Conservation (phyloP, 1,140 invertebrate genomes). For the Eurosta solidaginis region DNA sequence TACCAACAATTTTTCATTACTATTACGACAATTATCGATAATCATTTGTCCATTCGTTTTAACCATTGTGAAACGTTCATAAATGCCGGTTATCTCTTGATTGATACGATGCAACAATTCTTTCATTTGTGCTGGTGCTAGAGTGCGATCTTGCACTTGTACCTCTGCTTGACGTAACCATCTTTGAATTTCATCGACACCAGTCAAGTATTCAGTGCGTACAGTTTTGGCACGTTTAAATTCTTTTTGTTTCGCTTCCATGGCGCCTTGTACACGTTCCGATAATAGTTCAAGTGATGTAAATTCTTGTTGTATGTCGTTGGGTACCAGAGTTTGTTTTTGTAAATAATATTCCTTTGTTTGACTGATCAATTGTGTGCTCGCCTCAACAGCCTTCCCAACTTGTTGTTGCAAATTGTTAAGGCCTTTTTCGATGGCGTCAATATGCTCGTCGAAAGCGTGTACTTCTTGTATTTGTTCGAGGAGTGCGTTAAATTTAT, state of each 20-base stretch:
- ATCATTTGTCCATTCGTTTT: slow-evolving; percentile 78
- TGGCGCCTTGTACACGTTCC: slow-evolving; percentile 74
- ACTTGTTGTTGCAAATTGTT: slow-evolving; percentile 62
- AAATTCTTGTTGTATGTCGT: slow-evolving; percentile 75
- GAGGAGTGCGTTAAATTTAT: slow-evolving; percentile 67
- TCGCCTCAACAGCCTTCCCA: slow-evolving; percentile 63
- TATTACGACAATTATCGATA: slow-evolving; percentile 76
- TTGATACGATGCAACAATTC: slow-evolving; percentile 78
- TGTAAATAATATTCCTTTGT: slow-evolving; percentile 72
- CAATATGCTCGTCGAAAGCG: slow-evolving; percentile 73
- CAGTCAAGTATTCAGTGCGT: slow-evolving; percentile 76
- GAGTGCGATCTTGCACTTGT: slow-evolving; percentile 78
- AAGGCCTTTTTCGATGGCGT: slow-evolving; percentile 63
- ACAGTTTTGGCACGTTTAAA: slow-evolving; percentile 82
- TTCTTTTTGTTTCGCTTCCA: slow-evolving; percentile 86
- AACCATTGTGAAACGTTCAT: slow-evolving; percentile 78
- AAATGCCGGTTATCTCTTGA: slow-evolving; percentile 72
- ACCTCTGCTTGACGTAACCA: slow-evolving; percentile 84
- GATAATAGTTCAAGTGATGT: slow-evolving; percentile 78
- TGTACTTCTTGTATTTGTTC: slow-evolving; percentile 70
- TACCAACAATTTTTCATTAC: slow-evolving; percentile 76
- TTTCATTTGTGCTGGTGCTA: slow-evolving; percentile 77
- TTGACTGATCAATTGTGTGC: slow-evolving; percentile 68
- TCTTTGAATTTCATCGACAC: slow-evolving; percentile 78
- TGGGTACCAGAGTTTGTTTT: slow-evolving; percentile 72